These are phyloP conservation scores for Cerceris ruficornis DNA, from an alignment of 2,888 invertebrate species.

Conservation along the genomic window DNA sequence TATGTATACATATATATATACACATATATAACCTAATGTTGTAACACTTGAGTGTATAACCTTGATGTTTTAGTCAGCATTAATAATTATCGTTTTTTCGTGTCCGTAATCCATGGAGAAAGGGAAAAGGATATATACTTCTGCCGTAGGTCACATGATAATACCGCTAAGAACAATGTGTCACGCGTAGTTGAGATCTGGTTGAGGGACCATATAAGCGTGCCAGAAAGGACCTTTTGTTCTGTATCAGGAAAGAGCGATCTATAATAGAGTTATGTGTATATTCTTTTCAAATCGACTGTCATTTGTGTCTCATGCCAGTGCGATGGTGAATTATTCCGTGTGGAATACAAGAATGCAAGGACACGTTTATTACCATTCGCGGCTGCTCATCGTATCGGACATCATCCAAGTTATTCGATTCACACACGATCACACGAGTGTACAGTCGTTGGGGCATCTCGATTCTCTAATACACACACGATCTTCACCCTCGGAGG, in stretches of 20 bases:
- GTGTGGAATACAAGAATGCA: slow-evolving; percentile 50
- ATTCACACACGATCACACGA: slow-evolving; percentile 15
- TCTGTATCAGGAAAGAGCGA: slow-evolving; percentile 12
- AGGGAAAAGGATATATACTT: slow-evolving; percentile 46
- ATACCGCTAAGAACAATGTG: slow-evolving; percentile 42
- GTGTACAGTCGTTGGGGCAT: slow-evolving; percentile 14
- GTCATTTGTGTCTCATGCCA: slow-evolving; percentile 54
- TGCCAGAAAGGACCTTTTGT: slow-evolving; percentile 37
- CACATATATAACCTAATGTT: slow-evolving; percentile 67
- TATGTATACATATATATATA: slow-evolving; percentile 53
- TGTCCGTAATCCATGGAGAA: slow-evolving; percentile 66
- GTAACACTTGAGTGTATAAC: slow-evolving; percentile 75
- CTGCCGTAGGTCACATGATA: slow-evolving; percentile 50
- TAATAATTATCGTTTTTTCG: slow-evolving; percentile 73
- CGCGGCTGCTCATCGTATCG: slow-evolving; percentile 57
- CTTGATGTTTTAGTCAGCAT: slow-evolving; percentile 78
- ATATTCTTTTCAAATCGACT: slow-evolving; percentile 36
- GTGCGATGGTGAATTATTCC: slow-evolving; percentile 57
- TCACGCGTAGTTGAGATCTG: slow-evolving; percentile 58
- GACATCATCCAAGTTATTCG: neutral
- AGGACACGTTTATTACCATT: slow-evolving; percentile 57
- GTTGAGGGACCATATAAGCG: slow-evolving; percentile 39
- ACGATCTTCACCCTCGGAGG: slow-evolving; percentile 17
- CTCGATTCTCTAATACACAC: slow-evolving; percentile 18
- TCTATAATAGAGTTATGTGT: slow-evolving; percentile 14